Evolutionary conservation across 2,888 invertebrate genomes (phyloP), one percentile per base, ranked within the genome.

Genomic region (Hypolimnas misippus): DNA sequence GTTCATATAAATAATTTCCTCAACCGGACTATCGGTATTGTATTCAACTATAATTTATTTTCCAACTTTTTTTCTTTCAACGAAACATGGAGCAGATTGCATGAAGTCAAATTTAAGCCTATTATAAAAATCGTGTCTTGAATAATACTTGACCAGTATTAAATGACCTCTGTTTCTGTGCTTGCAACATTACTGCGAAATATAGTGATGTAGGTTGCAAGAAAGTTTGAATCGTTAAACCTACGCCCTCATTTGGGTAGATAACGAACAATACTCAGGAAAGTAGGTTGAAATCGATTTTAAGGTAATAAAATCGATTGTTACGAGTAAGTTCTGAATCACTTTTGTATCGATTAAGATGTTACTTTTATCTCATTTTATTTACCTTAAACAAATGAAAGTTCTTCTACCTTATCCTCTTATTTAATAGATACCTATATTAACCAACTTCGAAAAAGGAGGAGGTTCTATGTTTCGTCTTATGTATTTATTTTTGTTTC

Each of bases 191-290:
- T 21, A 46, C 44, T n/a, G 19, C 19, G 17, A 42, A 21, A 21
- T 21, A 46, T 21, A 46, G 19, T 19, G 19, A 46, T 46, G 62
- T 57, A 65, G 62, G 60, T 56, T 80, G 79, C 77, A 81, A 77
- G 81, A 81, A 81, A 55, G 49, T 51, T 4, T 17, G 35, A 52
- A 52, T 57, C 49, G 53, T 29, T 25, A 49, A 52, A 31, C 63
- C 58, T 49, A 58, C 60, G 38, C 58, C 54, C 40, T 53, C 49
- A 54, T 44, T 55, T 46, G 31, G 16, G 38, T 44, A 16, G 29
- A 60, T 46, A 46, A 52, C 49, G 29, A 25, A 49, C 44, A 46
- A 46, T 46, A n/a, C 44, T 6, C 3, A 12, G n/a, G 21, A 46
- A 46, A 46, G 44, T 46, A 1, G 44, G 44, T 46, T 4, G 21